Base-by-base conservation (phyloP, 2,797 vertebrate genomes). In the Alca torda region DNA sequence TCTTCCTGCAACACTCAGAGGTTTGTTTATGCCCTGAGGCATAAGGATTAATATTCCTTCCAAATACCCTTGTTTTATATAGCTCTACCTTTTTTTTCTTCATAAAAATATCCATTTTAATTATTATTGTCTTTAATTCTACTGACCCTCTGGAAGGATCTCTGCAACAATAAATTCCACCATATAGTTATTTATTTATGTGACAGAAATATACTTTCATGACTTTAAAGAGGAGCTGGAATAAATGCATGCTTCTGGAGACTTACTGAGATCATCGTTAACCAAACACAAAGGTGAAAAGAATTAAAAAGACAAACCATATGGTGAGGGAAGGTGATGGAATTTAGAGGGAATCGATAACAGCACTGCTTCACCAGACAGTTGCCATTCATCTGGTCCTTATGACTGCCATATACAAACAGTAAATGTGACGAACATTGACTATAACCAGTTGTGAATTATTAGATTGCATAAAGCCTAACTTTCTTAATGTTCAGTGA, bases 21-120 rank as follows among this genome's bases (percentile, higher is more conserved):
- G 18, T 90, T 90, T 91, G 37, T 85, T 95, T 95, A 75, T 95
- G 73, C 69, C 94, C 64, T 86, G 60, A 95, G 73, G 89, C 80
- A 43, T 72, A 26, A 78, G 5, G 18, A 75, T 86, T 91, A 93
- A 51, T 93, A 91, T 89, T 83, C 37, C 10, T 24, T 67, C 26
- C 61, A 93, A 91, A 53, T 57, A 16, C 9, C 75, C 86, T 85
- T 73, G 5, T 37, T 88, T 57, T 59, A 74, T 37, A 87, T 70
- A 64, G 12, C 10, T 70, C 79, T 79, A 33, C 8, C 0, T 51
- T 77, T 59, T 43, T 23, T 39, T 37, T 48, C 28, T 82, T 24
- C 4, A 43, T 57, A 41, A 56, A 72, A 77, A 30, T 45, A 1
- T 35, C 76, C 0, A 50, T 63, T 73, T 67, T 33, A 16, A 45